Percentiles rank a stretch among this genome's conserved stretches.
Evolutionary conservation across 2,113 vertebrate genomes (phyloP).

Genomic region (Bujurquina vittata): DNA sequence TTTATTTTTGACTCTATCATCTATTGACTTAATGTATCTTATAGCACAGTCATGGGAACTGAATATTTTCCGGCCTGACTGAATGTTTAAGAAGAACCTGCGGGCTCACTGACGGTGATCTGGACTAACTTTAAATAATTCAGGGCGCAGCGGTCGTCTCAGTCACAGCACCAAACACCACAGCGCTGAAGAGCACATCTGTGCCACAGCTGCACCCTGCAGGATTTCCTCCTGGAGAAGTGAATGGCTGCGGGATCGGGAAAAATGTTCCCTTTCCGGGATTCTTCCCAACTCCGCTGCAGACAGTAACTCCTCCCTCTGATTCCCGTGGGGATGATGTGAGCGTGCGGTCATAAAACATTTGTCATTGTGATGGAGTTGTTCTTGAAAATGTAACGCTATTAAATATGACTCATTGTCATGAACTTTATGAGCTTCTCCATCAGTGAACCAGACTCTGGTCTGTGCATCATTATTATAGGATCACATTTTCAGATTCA

Average conservation of each 20-base stretch:
- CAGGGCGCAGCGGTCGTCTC: background rate
- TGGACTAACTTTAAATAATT: background rate
- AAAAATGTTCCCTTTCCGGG: too few relatives aligned
- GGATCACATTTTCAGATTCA: too few relatives aligned
- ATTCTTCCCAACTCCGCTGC: background rate
- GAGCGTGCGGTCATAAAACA: background rate
- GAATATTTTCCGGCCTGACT: background rate
- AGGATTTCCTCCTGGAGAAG: background rate
- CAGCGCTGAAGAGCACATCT: background rate
- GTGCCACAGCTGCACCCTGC: background rate
- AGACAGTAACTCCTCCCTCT: background rate
- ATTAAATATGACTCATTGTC: background rate
- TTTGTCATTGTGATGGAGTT: background rate
- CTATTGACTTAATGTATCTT: background rate
- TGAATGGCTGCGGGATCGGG: too few relatives aligned
- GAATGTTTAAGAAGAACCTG: background rate
- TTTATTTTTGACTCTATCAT: background rate
- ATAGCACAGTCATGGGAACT: background rate
- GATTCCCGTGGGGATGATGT: background rate
- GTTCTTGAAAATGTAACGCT: background rate
- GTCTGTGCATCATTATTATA: fast-evolving
- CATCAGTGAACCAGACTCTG: background rate
- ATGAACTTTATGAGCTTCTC: fast-evolving
- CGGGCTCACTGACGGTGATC: background rate
- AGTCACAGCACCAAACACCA: background rate